Evolutionary conservation across 2,888 invertebrate genomes (phyloP).

Genomic region (Globia sparganii): DNA sequence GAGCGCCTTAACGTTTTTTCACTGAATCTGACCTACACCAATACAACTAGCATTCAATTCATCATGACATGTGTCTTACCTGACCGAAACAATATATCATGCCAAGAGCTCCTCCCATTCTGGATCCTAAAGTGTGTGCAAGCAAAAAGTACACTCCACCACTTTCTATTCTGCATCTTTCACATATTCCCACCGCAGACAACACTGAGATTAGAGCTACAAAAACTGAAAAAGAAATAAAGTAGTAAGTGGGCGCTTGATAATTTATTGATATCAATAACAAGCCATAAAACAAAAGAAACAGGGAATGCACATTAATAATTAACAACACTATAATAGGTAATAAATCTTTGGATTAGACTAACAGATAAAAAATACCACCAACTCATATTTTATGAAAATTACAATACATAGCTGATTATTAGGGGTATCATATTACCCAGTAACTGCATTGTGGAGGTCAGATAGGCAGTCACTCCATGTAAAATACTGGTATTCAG

Average conservation of each 20-base stretch:
- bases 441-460: too few species aligned
- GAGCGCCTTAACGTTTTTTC: background rate
- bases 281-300: constrained; percentile 1
- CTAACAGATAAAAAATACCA: constrained; percentile 18
- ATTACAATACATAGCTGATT: background rate
- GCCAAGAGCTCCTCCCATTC: constrained; percentile 98
- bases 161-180: constrained; percentile 97
- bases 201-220: constrained; percentile 97
- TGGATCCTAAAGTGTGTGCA: constrained; percentile 97
- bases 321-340: background rate
- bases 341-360: constrained; percentile 30
- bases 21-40: background rate
- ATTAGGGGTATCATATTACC: too few species aligned
- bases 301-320: background rate
- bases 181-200: constrained; percentile 99
- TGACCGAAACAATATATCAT: constrained; percentile 99
- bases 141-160: constrained; percentile 99
- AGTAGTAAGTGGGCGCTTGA: background rate
- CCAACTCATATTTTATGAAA: background rate
- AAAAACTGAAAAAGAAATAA: constrained; percentile 91
- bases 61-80: constrained; percentile 86
- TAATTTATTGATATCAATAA: background rate
- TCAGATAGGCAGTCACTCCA: too few species aligned
- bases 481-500: too few species aligned
- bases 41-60: background rate